Evolutionary conservation across 2,888 invertebrate genomes (phyloP), one percentile per base, ranked within the genome.

Genomic region (Lasioglossum vierecki): DNA sequence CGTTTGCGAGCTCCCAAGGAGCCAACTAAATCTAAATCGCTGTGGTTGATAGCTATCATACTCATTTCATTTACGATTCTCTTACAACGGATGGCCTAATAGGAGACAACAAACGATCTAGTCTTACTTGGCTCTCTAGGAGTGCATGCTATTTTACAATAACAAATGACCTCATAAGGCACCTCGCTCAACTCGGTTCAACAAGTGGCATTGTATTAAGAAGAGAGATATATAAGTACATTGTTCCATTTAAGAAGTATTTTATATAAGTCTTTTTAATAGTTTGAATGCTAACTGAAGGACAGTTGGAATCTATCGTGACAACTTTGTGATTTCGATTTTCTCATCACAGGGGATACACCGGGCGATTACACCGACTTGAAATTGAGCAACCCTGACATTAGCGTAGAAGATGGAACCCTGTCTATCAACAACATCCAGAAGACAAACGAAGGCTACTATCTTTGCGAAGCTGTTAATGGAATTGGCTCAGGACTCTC

Each of bases 401-500:
- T 99, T 85, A 98, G 98, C 95, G 98, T 98, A 75, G 98, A 98
- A 95, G 99, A 99, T 94, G 99, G 99, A 90, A 98, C 99, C 79
- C 96, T 99, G 86, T 96, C 97, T 83, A 98, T 99, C 93, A 97
- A 97, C 92, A 98, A 98, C 93, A 98, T 99, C 89, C 98, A 98
- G 95, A 99, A 99, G 95, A 97, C 97, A 35, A 99, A 99, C 94
- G 98, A 99, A 95, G 99, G 99, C 39, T 98, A 98, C 94, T 99
- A 99, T 95, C 96, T 99, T 70, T 99, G 99, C 94, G 99, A 99
- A 95, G 99, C 99, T 83, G 98, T 98, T 74, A 99, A 99, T 95
- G 98, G 99, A 92, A 99, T 99, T 92, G 99, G 99, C 86, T 98
- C 98, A 86, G 99, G 98, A 93, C 96, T 99, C 53, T 99, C 99